phyloP scores from a whole-genome alignment of 2,113 vertebrate genomes.

The Amphilophus citrinellus region DNA sequence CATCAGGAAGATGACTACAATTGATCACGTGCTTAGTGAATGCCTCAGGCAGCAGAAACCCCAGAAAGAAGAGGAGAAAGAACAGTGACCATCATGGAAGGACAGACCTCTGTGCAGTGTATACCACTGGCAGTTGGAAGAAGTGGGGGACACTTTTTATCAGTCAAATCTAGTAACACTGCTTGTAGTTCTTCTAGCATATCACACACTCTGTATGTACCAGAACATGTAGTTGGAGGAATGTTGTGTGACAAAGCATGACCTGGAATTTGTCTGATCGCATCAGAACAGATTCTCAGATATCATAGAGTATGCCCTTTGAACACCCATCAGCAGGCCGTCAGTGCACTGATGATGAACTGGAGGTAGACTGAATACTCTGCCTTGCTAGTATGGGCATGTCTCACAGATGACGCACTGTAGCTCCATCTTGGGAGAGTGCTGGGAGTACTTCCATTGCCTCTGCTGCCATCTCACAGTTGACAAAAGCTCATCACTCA shows the following conservation, averaged over 20 bases:
- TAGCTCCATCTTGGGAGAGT: constrained; percentile 40
- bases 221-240: neutral
- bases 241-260: neutral
- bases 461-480: constrained; percentile 39
- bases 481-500: constrained; percentile 58
- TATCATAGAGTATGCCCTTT: neutral
- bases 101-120: too few species aligned
- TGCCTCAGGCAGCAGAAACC: too few species aligned
- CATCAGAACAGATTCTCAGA: constrained; percentile 18
- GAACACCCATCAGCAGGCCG: constrained; percentile 1
- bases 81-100: too few species aligned
- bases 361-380: constrained; percentile 28
- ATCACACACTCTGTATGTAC: neutral
- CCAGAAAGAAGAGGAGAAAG: too few species aligned
- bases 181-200: neutral
- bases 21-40: too few species aligned
- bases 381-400: neutral
- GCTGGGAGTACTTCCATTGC: constrained; percentile 31
- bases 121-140: too few species aligned
- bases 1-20: too few species aligned
- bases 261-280: neutral
- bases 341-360: constrained; percentile 8
- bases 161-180: neutral
- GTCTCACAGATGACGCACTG: constrained; percentile 35
- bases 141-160: neutral